Percentiles rank a stretch among this genome's conserved stretches.
phyloP scores from a whole-genome alignment of 2,113 vertebrate species.

The Trinectes maculatus region DNA sequence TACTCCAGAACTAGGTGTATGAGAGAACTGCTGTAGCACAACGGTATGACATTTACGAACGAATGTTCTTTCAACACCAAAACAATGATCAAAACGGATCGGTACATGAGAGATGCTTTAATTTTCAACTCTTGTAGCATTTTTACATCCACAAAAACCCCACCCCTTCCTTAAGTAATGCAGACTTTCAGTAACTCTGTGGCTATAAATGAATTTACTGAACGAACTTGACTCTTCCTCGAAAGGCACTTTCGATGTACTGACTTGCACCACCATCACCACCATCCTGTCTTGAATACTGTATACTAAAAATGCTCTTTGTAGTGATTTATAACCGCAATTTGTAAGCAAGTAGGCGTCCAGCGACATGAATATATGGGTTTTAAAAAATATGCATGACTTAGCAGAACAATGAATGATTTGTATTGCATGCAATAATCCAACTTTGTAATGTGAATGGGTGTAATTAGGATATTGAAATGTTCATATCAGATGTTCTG shows the following conservation, averaged over 20 bases:
- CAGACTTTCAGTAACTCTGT: constrained; percentile 44
- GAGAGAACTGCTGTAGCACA: constrained; percentile 43
- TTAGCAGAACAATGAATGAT: constrained; percentile 73
- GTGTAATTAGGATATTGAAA: constrained; percentile 64
- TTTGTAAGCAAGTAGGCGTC: constrained; percentile 57
- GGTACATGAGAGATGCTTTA: constrained; percentile 43
- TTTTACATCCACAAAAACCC: constrained; percentile 21
- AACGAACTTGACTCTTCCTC: constrained; percentile 50
- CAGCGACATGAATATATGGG: constrained; percentile 67
- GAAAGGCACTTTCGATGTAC: constrained; percentile 64
- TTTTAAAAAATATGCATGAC: constrained; percentile 80
- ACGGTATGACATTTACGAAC: constrained; percentile 10
- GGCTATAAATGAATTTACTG: constrained; percentile 46
- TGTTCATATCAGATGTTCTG: constrained; percentile 57
- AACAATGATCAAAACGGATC: constrained; percentile 12
- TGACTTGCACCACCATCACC: constrained; percentile 53
- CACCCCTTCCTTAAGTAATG: neutral
- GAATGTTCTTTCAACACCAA: constrained; percentile 28
- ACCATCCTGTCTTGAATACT: constrained; percentile 54
- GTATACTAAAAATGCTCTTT: constrained; percentile 56
- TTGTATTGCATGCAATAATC: constrained; percentile 86
- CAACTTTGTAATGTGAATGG: constrained; percentile 76
- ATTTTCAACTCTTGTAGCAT: constrained; percentile 53
- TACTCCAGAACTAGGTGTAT: constrained; percentile 22
- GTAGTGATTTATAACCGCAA: constrained; percentile 66